Base-by-base conservation (phyloP, 2,113 vertebrate species). In the Bolborhynchus lineola region DNA sequence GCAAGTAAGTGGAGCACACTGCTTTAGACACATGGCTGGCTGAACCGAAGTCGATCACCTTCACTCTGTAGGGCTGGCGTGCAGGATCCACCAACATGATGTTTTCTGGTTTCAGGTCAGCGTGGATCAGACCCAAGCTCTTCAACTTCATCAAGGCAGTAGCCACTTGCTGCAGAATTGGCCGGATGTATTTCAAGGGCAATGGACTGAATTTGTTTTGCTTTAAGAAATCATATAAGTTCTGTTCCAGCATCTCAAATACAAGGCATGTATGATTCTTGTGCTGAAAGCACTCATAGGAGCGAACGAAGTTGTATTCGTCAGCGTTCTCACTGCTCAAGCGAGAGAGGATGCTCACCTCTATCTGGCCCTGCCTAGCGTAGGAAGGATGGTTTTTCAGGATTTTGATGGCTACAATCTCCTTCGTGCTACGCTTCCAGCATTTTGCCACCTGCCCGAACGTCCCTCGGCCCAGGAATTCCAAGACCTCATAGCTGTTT, bases 211-310 rank as follows among this genome's bases (percentile, higher is more conserved):
- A 99, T 96, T 99, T 99, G 97, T 99, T 99, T 98, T 99, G 99
- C 98, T 99, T 99, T 85, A 99, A 95, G 95, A 99, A 99, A 98
- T 99, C 99, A 8, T 99, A 99, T 5, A 99, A 98, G 98, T 99
- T 99, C 98, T 99, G 99, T 96, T 99, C 99, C 96, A 99, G 98
- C 99, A 99, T 99, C 98, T 99, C 99, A 60, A 99, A 99, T 96
- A 99, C 99, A 96, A 99, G 99, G 98, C 99, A 99, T 86, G 99
- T 99, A 95, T 99, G 99, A 98, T 99, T 99, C 98, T 99, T 99
- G 98, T 99, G 99, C 97, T 99, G 99, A 98, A 99, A 99, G 97
- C 99, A 99, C 97, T 99, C 99, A 2, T 99, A 99, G 7, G 99
- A 99, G 91, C 99, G 99, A 78, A 99, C 99, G 9, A 99, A 99